Conservation (phyloP, 2,888 invertebrate species). For the Julus scandinavius region DNA sequence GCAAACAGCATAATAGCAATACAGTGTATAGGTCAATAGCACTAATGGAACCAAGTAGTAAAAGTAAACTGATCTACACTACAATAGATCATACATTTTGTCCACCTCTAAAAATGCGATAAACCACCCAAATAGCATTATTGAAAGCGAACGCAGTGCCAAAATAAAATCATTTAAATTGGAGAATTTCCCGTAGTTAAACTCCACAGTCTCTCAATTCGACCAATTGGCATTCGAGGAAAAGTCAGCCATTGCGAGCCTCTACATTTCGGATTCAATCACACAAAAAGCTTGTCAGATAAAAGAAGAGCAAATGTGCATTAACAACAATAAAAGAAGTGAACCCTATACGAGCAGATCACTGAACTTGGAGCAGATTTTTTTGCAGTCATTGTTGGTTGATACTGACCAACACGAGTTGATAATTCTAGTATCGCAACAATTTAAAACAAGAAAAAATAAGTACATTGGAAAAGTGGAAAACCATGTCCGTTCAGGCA, state of each 20-base stretch:
- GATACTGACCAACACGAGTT: constrained; percentile 4
- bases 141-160: background rate
- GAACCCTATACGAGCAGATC: background rate
- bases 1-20: background rate
- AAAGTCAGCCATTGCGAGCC: constrained; percentile 16
- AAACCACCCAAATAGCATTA: background rate
- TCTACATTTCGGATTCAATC: constrained; percentile 15
- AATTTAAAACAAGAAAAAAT: background rate
- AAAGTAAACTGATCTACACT: background rate
- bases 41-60: constrained; percentile 23
- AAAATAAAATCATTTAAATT: constrained; percentile 8
- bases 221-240: constrained; percentile 9
- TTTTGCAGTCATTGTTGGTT: background rate
- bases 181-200: constrained; percentile 21
- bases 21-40: constrained; percentile 3
- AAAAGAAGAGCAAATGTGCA: constrained; percentile 42
- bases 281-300: constrained; percentile 32
- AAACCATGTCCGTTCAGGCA: background rate
- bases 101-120: background rate
- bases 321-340: constrained; percentile 35
- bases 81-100: background rate
- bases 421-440: background rate
- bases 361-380: background rate
- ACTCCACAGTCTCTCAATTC: background rate
- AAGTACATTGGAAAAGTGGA: background rate